Percentiles rank a stretch among this genome's conserved stretches.
phyloP scores from a whole-genome alignment of 2,888 invertebrate species.

The Cheilosia vernalis region DNA sequence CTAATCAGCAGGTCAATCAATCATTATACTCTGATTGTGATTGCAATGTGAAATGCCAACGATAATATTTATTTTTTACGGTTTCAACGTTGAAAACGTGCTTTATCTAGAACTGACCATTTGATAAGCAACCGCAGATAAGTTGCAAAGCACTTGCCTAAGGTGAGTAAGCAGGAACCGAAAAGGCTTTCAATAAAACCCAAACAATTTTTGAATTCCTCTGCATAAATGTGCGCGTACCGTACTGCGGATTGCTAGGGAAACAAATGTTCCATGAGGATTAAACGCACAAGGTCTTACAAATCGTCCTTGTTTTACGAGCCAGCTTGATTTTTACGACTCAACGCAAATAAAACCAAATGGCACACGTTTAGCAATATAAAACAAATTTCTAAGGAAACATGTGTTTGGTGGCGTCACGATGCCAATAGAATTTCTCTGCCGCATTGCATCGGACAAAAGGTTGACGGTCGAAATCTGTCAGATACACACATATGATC shows the following conservation, averaged over 20 bases:
- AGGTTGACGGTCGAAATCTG: not conserved
- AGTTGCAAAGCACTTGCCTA: not conserved
- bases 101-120: slow-evolving; percentile 16
- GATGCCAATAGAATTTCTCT: not conserved
- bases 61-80: not conserved
- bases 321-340: slow-evolving; percentile 40
- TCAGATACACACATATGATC: too few relatives aligned
- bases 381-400: slow-evolving; percentile 22
- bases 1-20: slow-evolving; percentile 4
- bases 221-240: too few relatives aligned
- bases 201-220: too few relatives aligned
- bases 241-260: not conserved
- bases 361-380: slow-evolving; percentile 32
- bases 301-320: slow-evolving; percentile 30
- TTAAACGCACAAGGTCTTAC: slow-evolving; percentile 2
- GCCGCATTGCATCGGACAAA: not conserved
- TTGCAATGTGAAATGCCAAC: not conserved
- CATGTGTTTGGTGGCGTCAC: slow-evolving; percentile 33
- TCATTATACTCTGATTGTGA: not conserved
- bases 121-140: slow-evolving; percentile 13
- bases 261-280: slow-evolving; percentile 3
- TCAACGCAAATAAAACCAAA: slow-evolving; percentile 46
- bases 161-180: not conserved
- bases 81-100: not conserved
- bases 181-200: not conserved